These are phyloP conservation scores for Ethmia dodecea DNA, from an alignment of 2,888 invertebrate species.

Conservation along the genomic window DNA sequence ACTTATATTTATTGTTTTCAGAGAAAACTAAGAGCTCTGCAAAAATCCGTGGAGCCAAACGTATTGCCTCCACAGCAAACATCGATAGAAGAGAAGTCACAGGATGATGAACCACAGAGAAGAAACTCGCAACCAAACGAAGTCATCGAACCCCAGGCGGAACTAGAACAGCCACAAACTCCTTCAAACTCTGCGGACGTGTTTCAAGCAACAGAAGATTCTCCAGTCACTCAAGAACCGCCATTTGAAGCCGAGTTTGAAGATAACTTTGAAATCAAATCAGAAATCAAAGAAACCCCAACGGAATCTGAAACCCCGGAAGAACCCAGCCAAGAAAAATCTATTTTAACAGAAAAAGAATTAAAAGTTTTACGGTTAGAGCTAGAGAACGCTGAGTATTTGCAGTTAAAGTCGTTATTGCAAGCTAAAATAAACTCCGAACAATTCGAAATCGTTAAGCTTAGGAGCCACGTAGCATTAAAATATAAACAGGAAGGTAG, in stretches of 20 bases:
- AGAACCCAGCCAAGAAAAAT: conserved; percentile 45
- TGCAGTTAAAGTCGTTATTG: conserved; percentile 82
- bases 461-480: conserved; percentile 74
- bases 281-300: conserved; percentile 31
- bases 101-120: conserved; percentile 40
- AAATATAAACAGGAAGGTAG: conserved; percentile 65
- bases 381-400: conserved; percentile 81
- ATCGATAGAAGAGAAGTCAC: conserved; percentile 33
- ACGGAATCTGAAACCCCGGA: conserved; percentile 21
- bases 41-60: conserved; percentile 72
- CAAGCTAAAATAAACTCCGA: conserved; percentile 85
- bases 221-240: conserved; percentile 22
- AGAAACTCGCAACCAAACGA: conserved; percentile 29
- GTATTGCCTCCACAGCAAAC: conserved; percentile 34
- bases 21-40: conserved; percentile 83
- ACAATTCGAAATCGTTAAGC: conserved; percentile 82
- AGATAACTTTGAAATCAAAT: conserved; percentile 41
- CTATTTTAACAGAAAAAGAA: conserved; percentile 78
- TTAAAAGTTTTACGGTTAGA: conserved; percentile 77
- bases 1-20: conserved; percentile 39
- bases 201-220: conserved; percentile 21
- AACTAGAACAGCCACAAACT: not conserved
- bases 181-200: conserved; percentile 17
- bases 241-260: conserved; percentile 52
- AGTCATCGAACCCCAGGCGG: not conserved